These are phyloP conservation scores for Pterobdella sp. DNA, from an alignment of 2,888 invertebrate genomes.

Conservation along the genomic window DNA sequence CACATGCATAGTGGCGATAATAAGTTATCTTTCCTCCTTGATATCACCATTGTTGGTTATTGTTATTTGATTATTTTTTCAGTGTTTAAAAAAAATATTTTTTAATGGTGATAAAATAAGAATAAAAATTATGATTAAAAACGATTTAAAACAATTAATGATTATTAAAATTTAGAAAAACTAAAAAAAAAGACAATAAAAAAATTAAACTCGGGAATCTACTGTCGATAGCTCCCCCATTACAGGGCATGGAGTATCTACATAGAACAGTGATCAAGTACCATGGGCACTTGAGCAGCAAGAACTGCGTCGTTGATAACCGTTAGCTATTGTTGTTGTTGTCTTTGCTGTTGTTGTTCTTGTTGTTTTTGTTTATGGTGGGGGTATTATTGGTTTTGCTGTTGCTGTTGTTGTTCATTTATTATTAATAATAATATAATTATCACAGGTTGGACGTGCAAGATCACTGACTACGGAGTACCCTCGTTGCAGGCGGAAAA, in stretches of 20 bases:
- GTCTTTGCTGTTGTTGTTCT: not conserved
- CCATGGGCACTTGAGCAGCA: slow-evolving; percentile 46
- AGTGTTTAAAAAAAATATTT: not conserved
- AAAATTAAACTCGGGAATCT: not conserved
- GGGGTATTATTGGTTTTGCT: not conserved
- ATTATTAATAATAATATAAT: not conserved
- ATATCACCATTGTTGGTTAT: slow-evolving; percentile 29
- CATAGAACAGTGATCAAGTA: slow-evolving; percentile 44
- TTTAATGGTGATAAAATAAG: not conserved
- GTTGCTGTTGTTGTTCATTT: not conserved
- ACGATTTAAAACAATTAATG: not conserved
- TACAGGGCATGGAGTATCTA: slow-evolving; percentile 45
- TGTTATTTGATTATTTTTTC: too few relatives aligned
- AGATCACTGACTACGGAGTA: slow-evolving; percentile 47
- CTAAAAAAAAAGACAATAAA: not conserved
- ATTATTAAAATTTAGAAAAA: not conserved
- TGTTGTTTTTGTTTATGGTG: not conserved
- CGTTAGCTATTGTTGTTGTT: not conserved
- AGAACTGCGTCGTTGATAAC: slow-evolving; percentile 47
- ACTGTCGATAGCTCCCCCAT: too few relatives aligned
- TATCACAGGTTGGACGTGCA: slow-evolving; percentile 44
- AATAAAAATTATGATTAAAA: not conserved
- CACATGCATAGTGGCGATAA: slow-evolving; percentile 30
- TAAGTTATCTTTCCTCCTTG: slow-evolving; percentile 32
- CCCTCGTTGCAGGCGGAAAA: slow-evolving; percentile 23